Evolutionary conservation across 2,797 vertebrate genomes (phyloP).

Genomic region (Notoglanidium macrostoma): DNA sequence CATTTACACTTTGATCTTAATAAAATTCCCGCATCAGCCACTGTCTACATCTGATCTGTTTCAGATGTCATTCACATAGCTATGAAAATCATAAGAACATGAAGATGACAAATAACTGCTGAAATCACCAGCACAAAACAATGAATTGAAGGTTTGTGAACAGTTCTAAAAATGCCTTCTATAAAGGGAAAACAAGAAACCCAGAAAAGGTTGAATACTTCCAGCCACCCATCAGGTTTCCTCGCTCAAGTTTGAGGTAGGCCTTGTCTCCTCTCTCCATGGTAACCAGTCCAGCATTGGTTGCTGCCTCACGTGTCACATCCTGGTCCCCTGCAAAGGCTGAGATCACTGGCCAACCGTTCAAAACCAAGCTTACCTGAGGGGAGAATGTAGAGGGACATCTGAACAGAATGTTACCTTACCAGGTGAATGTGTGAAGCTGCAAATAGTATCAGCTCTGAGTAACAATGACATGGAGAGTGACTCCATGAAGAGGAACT

Average conservation of each 20-base stretch:
- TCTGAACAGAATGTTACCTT: background rate
- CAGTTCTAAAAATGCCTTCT: constrained; percentile 38
- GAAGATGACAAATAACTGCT: background rate
- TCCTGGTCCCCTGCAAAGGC: constrained; percentile 88
- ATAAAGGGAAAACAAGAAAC: constrained; percentile 80
- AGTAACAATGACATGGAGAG: background rate
- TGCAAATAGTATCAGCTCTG: background rate
- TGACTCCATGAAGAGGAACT: background rate
- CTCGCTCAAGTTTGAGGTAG: constrained; percentile 83
- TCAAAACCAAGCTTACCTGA: constrained; percentile 85
- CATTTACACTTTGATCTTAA: constrained; percentile 48
- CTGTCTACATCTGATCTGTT: background rate
- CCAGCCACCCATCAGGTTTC: constrained; percentile 88
- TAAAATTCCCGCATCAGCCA: background rate
- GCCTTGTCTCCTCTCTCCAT: constrained; percentile 86
- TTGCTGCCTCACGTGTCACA: constrained; percentile 84
- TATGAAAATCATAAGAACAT: constrained; percentile 6
- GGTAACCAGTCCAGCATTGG: constrained; percentile 81
- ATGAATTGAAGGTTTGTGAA: background rate
- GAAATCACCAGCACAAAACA: constrained; percentile 23
- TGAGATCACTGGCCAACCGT: constrained; percentile 84
- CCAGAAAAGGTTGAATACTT: constrained; percentile 89
- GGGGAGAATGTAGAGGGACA: no score
- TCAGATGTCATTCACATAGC: background rate
- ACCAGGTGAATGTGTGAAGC: background rate